phyloP scores from a whole-genome alignment of 2,113 vertebrate genomes.

The Ursus arctos region DNA sequence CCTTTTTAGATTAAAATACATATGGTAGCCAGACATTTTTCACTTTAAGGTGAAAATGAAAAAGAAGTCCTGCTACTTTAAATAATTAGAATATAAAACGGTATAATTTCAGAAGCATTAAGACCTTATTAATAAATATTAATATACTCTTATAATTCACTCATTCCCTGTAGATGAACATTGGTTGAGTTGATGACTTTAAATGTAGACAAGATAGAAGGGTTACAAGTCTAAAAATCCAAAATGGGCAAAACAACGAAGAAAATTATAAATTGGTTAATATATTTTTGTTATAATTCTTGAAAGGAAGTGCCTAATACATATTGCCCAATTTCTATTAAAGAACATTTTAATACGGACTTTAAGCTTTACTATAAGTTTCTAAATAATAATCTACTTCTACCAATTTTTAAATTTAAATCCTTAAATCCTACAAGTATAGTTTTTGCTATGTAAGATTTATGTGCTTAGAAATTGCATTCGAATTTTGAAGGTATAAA shows the following conservation, averaged over 20 bases:
- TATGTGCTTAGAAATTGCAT: background rate
- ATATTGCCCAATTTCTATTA: background rate
- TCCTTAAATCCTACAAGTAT: background rate
- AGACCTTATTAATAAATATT: constrained; percentile 63
- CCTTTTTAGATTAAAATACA: background rate
- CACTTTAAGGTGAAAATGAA: background rate
- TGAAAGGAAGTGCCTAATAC: constrained; percentile 50
- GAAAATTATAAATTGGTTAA: constrained; percentile 46
- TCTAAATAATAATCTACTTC: background rate
- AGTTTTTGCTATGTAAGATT: constrained; percentile 16
- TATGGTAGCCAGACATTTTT: background rate
- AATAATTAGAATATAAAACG: constrained; percentile 14
- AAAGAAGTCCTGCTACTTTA: constrained; percentile 34
- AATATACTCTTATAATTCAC: constrained; percentile 2
- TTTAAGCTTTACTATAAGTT: constrained; percentile 29
- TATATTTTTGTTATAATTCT: constrained; percentile 24
- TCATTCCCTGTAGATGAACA: constrained; percentile 19
- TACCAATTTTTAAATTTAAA: constrained; percentile 51
- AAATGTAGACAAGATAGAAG: constrained; percentile 4
- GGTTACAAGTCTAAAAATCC: background rate
- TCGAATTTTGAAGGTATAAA: background rate
- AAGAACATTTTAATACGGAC: constrained; percentile 29
- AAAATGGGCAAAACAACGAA: constrained; percentile 47
- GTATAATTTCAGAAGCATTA: constrained; percentile 51
- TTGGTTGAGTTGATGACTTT: constrained; percentile 19